Evolutionary conservation across 2,797 vertebrate genomes (phyloP).

Genomic region (Sphenopsis melanotis): DNA sequence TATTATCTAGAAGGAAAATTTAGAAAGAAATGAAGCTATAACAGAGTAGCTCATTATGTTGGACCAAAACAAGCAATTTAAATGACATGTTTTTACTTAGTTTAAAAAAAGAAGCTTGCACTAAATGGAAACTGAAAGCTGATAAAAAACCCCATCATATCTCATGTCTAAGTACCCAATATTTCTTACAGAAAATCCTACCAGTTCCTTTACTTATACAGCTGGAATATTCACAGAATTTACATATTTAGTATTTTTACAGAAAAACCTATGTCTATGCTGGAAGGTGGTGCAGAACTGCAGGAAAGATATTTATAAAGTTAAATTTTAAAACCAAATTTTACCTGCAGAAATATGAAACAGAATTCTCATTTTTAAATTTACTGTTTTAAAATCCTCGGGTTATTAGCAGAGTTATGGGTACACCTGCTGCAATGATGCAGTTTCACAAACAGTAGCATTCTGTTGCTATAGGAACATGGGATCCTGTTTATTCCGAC

Average conservation of each 20-base stretch:
- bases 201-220: neutral
- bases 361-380: neutral
- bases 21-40: constrained; percentile 57
- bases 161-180: neutral
- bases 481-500: neutral
- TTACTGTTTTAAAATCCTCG: neutral
- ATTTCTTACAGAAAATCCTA: neutral
- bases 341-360: neutral
- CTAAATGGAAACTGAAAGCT: neutral
- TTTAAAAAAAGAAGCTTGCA: neutral
- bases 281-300: neutral
- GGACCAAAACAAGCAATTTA: constrained; percentile 48
- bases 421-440: neutral
- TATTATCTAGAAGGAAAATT: constrained; percentile 22
- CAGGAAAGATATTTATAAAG: neutral
- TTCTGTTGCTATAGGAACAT: constrained; percentile 41
- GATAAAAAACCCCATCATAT: neutral
- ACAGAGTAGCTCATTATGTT: constrained; percentile 31
- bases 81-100: neutral
- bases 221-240: neutral
- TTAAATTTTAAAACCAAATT: neutral
- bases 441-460: neutral
- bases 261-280: neutral
- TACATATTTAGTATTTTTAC: neutral
- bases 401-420: neutral